Evolutionary conservation across 2,797 vertebrate species (phyloP).

Genomic region (Poeciliopsis paucimaculata): DNA sequence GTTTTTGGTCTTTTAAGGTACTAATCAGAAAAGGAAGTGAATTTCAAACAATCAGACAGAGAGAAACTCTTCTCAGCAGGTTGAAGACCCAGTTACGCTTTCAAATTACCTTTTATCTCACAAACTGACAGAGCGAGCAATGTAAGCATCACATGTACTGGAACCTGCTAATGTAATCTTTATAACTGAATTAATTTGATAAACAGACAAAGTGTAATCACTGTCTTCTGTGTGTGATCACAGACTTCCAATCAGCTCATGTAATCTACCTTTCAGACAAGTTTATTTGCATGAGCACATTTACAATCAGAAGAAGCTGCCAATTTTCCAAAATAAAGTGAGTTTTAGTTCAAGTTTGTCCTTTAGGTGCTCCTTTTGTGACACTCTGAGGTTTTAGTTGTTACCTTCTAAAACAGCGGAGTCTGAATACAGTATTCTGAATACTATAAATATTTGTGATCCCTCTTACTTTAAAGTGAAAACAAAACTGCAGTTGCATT

Average conservation of each 20-base stretch:
- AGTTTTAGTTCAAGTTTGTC: not conserved
- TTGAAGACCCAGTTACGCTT: slow-evolving; percentile 9
- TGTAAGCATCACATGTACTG: not conserved
- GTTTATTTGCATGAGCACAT: not conserved
- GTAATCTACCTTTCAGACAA: not conserved
- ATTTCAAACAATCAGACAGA: slow-evolving; percentile 16
- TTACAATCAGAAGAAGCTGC: not conserved
- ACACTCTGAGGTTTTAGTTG: not conserved
- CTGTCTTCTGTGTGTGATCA: not conserved
- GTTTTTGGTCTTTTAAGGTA: slow-evolving; percentile 24
- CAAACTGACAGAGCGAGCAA: not conserved
- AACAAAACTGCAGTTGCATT: not conserved
- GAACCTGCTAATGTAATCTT: not conserved
- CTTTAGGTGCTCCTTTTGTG: not conserved
- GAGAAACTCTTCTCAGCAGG: not conserved
- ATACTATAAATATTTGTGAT: not conserved
- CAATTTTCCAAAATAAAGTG: not conserved
- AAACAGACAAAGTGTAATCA: not conserved
- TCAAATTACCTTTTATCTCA: not conserved
- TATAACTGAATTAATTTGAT: not conserved
- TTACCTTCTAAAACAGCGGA: not conserved
- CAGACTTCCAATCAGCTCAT: not conserved
- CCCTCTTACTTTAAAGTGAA: not conserved
- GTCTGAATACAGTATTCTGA: not conserved
- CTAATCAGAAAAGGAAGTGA: slow-evolving; percentile 17